phyloP scores from a whole-genome alignment of 2,113 vertebrate species.

The Nycticorax nycticorax region DNA sequence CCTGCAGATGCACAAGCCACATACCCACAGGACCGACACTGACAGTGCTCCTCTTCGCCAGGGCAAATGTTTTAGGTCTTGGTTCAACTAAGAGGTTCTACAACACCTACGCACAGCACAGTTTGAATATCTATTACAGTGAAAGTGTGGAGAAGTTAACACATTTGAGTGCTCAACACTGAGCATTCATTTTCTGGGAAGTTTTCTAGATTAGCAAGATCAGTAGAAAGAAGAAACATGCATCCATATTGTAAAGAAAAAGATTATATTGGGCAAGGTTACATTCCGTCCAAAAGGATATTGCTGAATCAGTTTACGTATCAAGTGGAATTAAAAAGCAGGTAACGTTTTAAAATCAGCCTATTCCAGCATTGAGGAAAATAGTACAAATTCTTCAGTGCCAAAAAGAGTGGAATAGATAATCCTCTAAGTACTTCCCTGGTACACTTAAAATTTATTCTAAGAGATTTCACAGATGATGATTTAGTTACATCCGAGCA shows the following conservation, averaged over 20 bases:
- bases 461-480: not conserved
- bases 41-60: not conserved
- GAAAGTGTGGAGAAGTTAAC: not conserved
- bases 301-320: not conserved
- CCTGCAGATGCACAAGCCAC: not conserved
- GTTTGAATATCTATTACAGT: not conserved
- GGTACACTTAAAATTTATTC: not conserved
- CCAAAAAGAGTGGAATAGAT: not conserved
- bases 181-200: not conserved
- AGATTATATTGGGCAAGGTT: not conserved
- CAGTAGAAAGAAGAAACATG: not conserved
- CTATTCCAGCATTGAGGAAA: not conserved
- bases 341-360: not conserved
- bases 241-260: not conserved
- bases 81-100: not conserved
- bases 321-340: not conserved
- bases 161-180: not conserved
- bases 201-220: not conserved
- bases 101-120: not conserved
- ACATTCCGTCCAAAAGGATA: not conserved
- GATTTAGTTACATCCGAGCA: not conserved
- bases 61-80: not conserved
- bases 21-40: not conserved
- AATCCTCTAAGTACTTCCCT: not conserved
- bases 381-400: not conserved